Conservation (phyloP, 1,140 invertebrate species). For the Drosophila virilis region DNA sequence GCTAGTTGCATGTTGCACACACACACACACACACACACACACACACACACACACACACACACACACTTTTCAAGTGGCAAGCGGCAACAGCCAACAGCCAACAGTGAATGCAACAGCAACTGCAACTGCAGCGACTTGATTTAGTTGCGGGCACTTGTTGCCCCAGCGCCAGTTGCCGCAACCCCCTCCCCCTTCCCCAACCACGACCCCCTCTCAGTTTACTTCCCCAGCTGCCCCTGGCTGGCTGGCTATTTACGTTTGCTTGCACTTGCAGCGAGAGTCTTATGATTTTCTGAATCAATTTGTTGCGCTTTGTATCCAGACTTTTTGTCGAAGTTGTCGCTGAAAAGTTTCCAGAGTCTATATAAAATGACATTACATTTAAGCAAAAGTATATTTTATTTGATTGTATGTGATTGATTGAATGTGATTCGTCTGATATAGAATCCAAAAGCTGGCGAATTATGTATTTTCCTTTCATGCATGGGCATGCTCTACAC, state of each 20-base stretch:
- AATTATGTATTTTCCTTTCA: too few relatives aligned
- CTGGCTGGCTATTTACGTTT: neutral
- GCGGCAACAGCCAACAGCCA: slow-evolving; percentile 58
- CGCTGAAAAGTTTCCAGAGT: too few relatives aligned
- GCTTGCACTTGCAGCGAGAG: too few relatives aligned
- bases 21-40: slow-evolving; percentile 20
- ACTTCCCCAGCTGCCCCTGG: neutral
- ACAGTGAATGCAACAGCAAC: slow-evolving; percentile 34
- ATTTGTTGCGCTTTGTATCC: too few relatives aligned
- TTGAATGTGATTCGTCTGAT: too few relatives aligned
- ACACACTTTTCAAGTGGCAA: slow-evolving; percentile 62
- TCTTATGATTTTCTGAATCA: too few relatives aligned
- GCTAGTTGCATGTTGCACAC: slow-evolving; percentile 49
- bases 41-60: slow-evolving; percentile 21
- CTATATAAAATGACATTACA: too few relatives aligned
- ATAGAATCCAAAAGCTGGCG: too few relatives aligned
- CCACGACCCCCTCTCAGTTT: neutral
- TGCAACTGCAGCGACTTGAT: slow-evolving; percentile 25
- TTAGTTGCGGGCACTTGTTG: slow-evolving; percentile 34
- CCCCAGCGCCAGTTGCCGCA: slow-evolving; percentile 7
- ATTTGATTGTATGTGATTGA: too few relatives aligned
- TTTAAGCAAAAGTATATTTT: too few relatives aligned
- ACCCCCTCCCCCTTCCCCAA: neutral
- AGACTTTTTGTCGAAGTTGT: too few relatives aligned
- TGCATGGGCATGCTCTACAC: too few relatives aligned